Conservation (phyloP, 2,888 invertebrate species). For the Scelioninae gen. 1 region DNA sequence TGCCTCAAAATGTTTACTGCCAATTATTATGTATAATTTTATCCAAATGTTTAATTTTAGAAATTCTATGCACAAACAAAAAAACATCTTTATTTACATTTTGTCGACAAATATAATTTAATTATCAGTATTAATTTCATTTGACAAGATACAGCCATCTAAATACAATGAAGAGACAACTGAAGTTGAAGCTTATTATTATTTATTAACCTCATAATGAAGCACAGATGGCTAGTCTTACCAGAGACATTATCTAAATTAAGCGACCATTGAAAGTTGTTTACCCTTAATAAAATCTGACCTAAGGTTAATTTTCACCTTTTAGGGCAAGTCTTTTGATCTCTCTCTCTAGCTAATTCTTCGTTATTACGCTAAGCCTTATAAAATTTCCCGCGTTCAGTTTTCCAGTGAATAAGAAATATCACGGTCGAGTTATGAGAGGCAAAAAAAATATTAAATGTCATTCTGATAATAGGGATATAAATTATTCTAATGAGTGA, state of each 20-base stretch:
- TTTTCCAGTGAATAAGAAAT: slow-evolving; percentile 17
- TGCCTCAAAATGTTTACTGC: too few relatives aligned
- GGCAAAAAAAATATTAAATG: too few relatives aligned
- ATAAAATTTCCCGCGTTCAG: neutral
- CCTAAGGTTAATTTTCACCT: slow-evolving; percentile 45
- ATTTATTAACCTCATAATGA: slow-evolving; percentile 40
- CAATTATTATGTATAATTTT: too few relatives aligned
- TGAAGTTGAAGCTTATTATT: slow-evolving; percentile 19
- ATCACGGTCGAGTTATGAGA: too few relatives aligned
- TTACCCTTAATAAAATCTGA: slow-evolving; percentile 38
- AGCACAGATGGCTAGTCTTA: slow-evolving; percentile 18
- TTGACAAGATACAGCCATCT: too few relatives aligned
- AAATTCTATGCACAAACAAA: too few relatives aligned
- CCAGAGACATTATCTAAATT: slow-evolving; percentile 32
- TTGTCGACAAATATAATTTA: too few relatives aligned
- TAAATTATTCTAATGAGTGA: neutral
- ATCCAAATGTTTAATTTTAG: too few relatives aligned
- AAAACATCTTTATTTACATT: too few relatives aligned
- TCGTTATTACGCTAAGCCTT: neutral
- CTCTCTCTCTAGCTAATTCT: slow-evolving; percentile 1
- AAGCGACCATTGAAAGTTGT: slow-evolving; percentile 37
- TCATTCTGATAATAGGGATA: too few relatives aligned
- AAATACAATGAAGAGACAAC: slow-evolving; percentile 1
- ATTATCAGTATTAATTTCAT: too few relatives aligned
- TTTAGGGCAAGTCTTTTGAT: slow-evolving; percentile 28